Base-by-base conservation (phyloP, 53 echinoderm and acorn worm species). In the Paracentrotus lividus region DNA sequence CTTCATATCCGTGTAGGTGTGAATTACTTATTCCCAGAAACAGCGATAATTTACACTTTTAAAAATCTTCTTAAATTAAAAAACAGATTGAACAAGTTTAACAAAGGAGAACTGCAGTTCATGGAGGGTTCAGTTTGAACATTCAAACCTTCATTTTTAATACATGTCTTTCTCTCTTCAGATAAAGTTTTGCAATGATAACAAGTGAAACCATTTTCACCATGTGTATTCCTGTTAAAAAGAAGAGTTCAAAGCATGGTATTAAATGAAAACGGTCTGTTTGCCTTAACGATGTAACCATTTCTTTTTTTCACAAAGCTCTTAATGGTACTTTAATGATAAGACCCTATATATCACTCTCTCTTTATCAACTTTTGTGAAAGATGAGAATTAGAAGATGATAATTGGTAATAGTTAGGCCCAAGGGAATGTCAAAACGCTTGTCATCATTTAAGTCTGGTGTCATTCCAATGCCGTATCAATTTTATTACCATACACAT, bases 391-490 rank as follows among this genome's bases (percentile, higher is more conserved):
- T 77, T 77, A n/a, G 77, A 23, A 77, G 26, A 8, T 45, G n/a
- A 18, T 81, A 81, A 81, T 81, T 81, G 81, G 49, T 10, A n/a
- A 4, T 81, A 81, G 47, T 81, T 44, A 81, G 26, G 12, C 81
- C 47, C 81, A 47, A 81, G 81, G 81, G 81, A 81, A 81, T 45
- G 49, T 24, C 45, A n/a, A n/a, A n/a, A 81, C 49, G 47, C 44
- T 45, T 81, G 81, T 81, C 27, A 26, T 47, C 27, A 26, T 81
- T 47, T 52, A 45, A 45, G 44, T 81, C 44, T 26, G 81, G 26
- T 81, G 44, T n/a, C 10, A 81, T n/a, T 81, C 27, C 81, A 81
- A 81, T 81, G 81, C 47, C 81, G 47, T 24, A 81, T 26, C 81
- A 81, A 81, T 81, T 81, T 76, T 2, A 14, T 76, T 16, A 23